Conservation (phyloP, 2,888 invertebrate species). For the Tetheella fluctuosa region DNA sequence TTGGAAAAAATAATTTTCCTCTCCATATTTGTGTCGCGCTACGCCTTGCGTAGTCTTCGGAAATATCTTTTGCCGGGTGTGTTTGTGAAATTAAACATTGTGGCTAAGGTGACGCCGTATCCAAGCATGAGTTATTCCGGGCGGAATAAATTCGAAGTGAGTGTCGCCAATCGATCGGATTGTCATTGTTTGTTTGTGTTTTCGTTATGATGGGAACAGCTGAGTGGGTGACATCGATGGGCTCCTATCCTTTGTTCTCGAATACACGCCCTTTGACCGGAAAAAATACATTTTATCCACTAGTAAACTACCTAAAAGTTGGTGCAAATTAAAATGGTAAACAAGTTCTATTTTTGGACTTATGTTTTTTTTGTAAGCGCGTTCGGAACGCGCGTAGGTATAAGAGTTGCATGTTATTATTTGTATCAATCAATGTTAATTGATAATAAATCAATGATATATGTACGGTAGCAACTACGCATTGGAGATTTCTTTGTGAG, state of each 20-base stretch:
- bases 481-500: slow-evolving; percentile 52
- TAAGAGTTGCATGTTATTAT: slow-evolving; percentile 21
- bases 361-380: slow-evolving; percentile 31
- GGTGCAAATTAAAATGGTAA: slow-evolving; percentile 27
- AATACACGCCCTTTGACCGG: slow-evolving; percentile 15
- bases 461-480: slow-evolving; percentile 29
- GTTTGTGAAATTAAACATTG: slow-evolving; percentile 64
- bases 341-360: slow-evolving; percentile 55
- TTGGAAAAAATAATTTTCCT: slow-evolving; percentile 56
- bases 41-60: slow-evolving; percentile 34
- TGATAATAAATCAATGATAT: slow-evolving; percentile 32
- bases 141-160: slow-evolving; percentile 87
- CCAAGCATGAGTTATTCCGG: slow-evolving; percentile 86
- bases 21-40: slow-evolving; percentile 63
- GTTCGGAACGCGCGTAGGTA: slow-evolving; percentile 22
- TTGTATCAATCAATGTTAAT: too few relatives aligned
- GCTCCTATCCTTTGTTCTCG: slow-evolving; percentile 65
- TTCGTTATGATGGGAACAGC: slow-evolving; percentile 85
- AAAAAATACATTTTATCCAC: neutral
- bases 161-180: slow-evolving; percentile 31
- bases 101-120: slow-evolving; percentile 80
- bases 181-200: slow-evolving; percentile 75
- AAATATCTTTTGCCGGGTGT: slow-evolving; percentile 35
- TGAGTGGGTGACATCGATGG: slow-evolving; percentile 65
- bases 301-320: neutral